Conservation (phyloP, 2,888 invertebrate genomes). For the Cancer borealis region DNA sequence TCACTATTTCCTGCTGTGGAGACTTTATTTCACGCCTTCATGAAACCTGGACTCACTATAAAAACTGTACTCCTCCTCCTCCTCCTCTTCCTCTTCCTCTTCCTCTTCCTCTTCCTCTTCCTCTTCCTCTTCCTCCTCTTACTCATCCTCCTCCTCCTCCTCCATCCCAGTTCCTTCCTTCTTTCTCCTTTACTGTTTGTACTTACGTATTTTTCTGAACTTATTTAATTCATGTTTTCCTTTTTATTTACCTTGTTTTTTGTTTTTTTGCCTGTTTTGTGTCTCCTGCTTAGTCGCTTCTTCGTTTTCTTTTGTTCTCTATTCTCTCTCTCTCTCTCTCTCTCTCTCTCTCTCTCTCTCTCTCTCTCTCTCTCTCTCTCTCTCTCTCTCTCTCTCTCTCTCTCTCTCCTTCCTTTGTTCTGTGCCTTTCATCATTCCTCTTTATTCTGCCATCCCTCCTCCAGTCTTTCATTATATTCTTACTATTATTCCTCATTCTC, state of each 20-base stretch:
- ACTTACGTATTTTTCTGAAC: too few relatives aligned
- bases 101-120: neutral
- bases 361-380: slow-evolving; percentile 40
- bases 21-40: neutral
- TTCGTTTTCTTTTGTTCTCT: too few relatives aligned
- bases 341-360: slow-evolving; percentile 39
- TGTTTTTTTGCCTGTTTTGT: too few relatives aligned
- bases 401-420: too few relatives aligned
- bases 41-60: too few relatives aligned
- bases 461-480: neutral
- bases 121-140: neutral
- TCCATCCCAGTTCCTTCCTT: too few relatives aligned
- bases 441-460: neutral
- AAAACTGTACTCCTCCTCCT: neutral
- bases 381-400: neutral
- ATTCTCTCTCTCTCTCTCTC: slow-evolving; percentile 35
- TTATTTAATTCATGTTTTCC: too few relatives aligned
- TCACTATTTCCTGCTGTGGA: neutral
- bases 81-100: neutral
- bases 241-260: too few relatives aligned
- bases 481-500: neutral
- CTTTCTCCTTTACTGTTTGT: too few relatives aligned
- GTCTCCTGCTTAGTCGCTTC: too few relatives aligned
- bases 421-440: neutral
- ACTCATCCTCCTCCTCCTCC: neutral